Conservation (phyloP, 2,888 invertebrate species). For the Toxonevra muliebris region DNA sequence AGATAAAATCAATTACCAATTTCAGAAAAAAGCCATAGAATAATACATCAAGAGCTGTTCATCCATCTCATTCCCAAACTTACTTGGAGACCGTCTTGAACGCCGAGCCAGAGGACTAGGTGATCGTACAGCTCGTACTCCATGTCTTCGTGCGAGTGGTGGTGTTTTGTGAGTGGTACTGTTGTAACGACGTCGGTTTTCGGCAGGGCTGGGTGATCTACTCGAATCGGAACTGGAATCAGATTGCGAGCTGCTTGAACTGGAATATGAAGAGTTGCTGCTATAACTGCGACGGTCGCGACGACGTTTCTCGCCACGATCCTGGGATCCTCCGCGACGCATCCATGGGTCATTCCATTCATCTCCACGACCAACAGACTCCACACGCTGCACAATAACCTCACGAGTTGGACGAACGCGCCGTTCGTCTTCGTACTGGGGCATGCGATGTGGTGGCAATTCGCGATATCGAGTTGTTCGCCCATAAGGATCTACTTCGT, state of each 20-base stretch:
- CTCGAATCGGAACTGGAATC: slow-evolving; percentile 72
- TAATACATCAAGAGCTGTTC: slow-evolving; percentile 4
- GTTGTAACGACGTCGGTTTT: slow-evolving; percentile 57
- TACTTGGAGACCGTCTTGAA: slow-evolving; percentile 59
- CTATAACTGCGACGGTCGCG: slow-evolving; percentile 62
- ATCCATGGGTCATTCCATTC: slow-evolving; percentile 98
- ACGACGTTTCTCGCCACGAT: slow-evolving; percentile 56
- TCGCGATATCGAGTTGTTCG: slow-evolving; percentile 67
- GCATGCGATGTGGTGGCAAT: slow-evolving; percentile 68
- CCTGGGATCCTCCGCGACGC: slow-evolving; percentile 65
- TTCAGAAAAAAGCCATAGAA: too few species aligned
- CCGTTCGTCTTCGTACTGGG: slow-evolving; percentile 69
- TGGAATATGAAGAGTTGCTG: slow-evolving; percentile 63
- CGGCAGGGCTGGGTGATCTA: slow-evolving; percentile 57
- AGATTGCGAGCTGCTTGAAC: slow-evolving; percentile 74
- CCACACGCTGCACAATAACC: slow-evolving; percentile 79
- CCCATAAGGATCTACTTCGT: slow-evolving; percentile 64
- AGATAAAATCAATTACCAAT: background rate
- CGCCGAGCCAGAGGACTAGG: slow-evolving; percentile 56
- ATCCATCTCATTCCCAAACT: too few species aligned
- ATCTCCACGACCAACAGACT: slow-evolving; percentile 72
- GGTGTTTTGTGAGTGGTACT: slow-evolving; percentile 56
- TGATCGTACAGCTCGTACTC: slow-evolving; percentile 51
- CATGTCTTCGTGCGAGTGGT: slow-evolving; percentile 49
- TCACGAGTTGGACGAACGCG: slow-evolving; percentile 74